These are phyloP conservation scores for Scomber colias DNA, from an alignment of 2,113 vertebrate genomes.

Conservation along the genomic window DNA sequence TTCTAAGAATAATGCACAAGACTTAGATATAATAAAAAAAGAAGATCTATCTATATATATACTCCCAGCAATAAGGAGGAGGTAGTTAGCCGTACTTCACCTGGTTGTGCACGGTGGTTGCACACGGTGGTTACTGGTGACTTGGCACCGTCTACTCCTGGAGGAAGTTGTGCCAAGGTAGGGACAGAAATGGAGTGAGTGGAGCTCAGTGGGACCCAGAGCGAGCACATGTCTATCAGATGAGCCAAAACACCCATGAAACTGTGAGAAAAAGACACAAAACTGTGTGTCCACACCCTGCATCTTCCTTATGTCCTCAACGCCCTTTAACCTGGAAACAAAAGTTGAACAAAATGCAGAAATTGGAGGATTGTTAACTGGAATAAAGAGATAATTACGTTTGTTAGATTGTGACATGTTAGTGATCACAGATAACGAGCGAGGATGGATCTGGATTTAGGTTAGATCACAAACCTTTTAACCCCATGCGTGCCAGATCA, in stretches of 20 bases:
- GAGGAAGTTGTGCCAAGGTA: constrained; percentile 74
- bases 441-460: not conserved
- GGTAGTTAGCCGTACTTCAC: constrained; percentile 47
- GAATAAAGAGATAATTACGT: not conserved
- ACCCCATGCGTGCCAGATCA: constrained; percentile 23
- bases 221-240: constrained; percentile 85
- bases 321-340: constrained; percentile 56
- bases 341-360: constrained; percentile 29
- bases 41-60: not conserved
- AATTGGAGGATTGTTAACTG: not conserved
- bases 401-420: not conserved
- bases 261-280: constrained; percentile 66
- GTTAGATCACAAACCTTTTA: constrained; percentile 17
- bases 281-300: constrained; percentile 24
- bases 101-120: constrained; percentile 51
- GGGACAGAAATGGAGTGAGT: constrained; percentile 81
- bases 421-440: not conserved
- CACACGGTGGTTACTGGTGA: constrained; percentile 64
- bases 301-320: constrained; percentile 34
- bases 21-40: not conserved
- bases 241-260: constrained; percentile 78
- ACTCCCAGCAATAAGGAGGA: not conserved
- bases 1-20: constrained; percentile 19
- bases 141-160: constrained; percentile 75
- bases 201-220: constrained; percentile 80